Evolutionary conservation across 2,888 invertebrate species (phyloP), one percentile per base, ranked within the genome.

Genomic region (Tipula confusa): DNA sequence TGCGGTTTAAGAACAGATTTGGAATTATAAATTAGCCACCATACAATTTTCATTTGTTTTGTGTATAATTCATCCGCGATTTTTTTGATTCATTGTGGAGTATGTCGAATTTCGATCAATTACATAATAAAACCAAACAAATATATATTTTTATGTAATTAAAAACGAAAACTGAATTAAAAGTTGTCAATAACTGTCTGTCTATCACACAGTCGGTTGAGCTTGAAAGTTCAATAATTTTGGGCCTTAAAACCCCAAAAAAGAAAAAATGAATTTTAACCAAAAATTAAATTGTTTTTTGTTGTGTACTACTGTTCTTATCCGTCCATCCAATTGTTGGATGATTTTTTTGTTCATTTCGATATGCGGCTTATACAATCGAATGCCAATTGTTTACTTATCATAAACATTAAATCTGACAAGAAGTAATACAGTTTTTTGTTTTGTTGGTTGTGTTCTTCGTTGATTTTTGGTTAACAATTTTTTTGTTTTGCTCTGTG

Each of bases 321-420:
- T 24, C n/a, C 64, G 13, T 64, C 9, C 64, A 64, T 64, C 64
- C 64, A 24, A 24, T 64, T 64, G 64, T 64, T 64, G n/a, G 43
- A n/a, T n/a, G n/a, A n/a, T 43, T 3, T 43, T n/a, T 43, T 15
- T 43, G 64, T 24, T 64, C 64, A 64, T 64, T 64, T 43, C 43
- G 43, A 43, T 43, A 24, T 64, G 64, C 64, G 64, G 64, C 64
- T 9, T 11, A 24, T 24, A 24, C 64, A 64, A 64, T 64, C 64
- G 64, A 64, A 64, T 64, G 64, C 64, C 64, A 64, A 64, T 64
- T 64, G 64, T 64, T 64, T 64, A 64, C 64, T 64, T 64, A 64
- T 64, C 64, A 64, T 64, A 24, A 64, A 64, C 64, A 64, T 64
- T 64, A 64, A 64, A 64, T 64, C 64, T 64, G 24, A 64, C 64